Evolutionary conservation across 2,797 vertebrate genomes (phyloP), one percentile per base, ranked within the genome.

Genomic region (Ctenochaetus hawaiiensis): DNA sequence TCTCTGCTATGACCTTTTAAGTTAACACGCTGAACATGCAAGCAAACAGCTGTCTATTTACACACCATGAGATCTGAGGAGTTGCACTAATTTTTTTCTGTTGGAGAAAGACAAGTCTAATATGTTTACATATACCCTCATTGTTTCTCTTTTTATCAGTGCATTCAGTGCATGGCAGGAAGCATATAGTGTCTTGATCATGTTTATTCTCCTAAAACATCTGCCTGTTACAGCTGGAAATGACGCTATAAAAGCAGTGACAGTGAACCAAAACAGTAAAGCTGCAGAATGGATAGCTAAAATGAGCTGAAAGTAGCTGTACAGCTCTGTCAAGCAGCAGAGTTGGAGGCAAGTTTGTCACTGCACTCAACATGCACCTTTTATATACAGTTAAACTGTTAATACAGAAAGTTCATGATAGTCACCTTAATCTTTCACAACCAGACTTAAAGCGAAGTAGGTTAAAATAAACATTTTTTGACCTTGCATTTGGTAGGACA

Each of bases 41-140:
- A 39, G 23, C 54, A 45, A 48, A 41, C 13, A 44, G n/a, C 26
- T 53, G 16, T 14, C 5, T 59, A 68, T 58, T 72, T 34, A 53
- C 20, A 53, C 52, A 49, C 51, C 43, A 44, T 61, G 64, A 44
- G 48, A 71, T 51, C 48, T 41, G 54, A 13, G 12, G 53, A 66
- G 22, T 54, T 66, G 45, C 16, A 8, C 58, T 68, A 34, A 34
- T 34, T 34, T 34, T 34, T 34, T 34, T 34, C 5, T 34, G 30
- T 34, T 34, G 6, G 6, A 34, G 30, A 34, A 34, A 34, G 30
- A 34, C 30, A 34, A 7, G 6, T 34, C 30, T 34, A 34, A 6
- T 34, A 34, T 34, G 30, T 34, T 34, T 34, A 34, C 30, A 34
- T 34, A 34, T 34, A 34, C 30, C 30, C 6, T 34, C 30, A 34